Conservation (phyloP, 2,797 vertebrate genomes). For the Halcyon badia region DNA sequence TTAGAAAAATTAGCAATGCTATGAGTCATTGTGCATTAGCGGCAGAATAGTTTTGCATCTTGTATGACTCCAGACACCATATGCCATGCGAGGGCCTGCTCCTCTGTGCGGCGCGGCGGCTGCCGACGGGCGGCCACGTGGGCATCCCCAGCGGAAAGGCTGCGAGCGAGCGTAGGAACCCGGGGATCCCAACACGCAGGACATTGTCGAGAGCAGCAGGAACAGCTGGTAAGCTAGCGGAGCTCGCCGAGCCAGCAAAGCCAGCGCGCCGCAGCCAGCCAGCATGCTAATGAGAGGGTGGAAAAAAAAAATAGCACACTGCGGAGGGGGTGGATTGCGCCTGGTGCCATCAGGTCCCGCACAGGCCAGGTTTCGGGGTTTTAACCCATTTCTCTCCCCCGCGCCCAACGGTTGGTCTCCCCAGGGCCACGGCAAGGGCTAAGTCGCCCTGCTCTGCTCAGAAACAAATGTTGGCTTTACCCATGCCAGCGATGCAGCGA, state of each 20-base stretch:
- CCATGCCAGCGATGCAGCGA: not conserved
- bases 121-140: constrained; percentile 90
- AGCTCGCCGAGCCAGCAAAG: not conserved
- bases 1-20: constrained; percentile 95
- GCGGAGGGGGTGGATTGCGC: not conserved
- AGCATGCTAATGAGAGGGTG: constrained; percentile 60
- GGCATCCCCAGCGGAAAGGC: constrained; percentile 89
- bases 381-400: not conserved
- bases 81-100: constrained; percentile 95
- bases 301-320: constrained; percentile 23
- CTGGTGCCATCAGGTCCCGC: not conserved
- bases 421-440: not conserved
- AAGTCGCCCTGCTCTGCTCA: not conserved
- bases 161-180: constrained; percentile 85
- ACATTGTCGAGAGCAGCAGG: constrained; percentile 96
- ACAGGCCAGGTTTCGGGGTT: rapidly evolving
- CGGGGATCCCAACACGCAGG: constrained; percentile 93
- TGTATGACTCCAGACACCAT: constrained; percentile 99
- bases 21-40: constrained; percentile 98
- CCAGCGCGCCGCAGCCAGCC: not conserved
- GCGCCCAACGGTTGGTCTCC: not conserved
- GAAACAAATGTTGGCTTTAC: rapidly evolving
- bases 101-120: constrained; percentile 89
- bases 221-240: constrained; percentile 97
- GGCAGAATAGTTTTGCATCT: constrained; percentile 98